A percentile compares a stretch with the other conserved stretches of the same genome.
These are phyloP conservation scores for Platypus cylindrus DNA, from an alignment of 2,888 invertebrate genomes.

Conservation along the genomic window DNA sequence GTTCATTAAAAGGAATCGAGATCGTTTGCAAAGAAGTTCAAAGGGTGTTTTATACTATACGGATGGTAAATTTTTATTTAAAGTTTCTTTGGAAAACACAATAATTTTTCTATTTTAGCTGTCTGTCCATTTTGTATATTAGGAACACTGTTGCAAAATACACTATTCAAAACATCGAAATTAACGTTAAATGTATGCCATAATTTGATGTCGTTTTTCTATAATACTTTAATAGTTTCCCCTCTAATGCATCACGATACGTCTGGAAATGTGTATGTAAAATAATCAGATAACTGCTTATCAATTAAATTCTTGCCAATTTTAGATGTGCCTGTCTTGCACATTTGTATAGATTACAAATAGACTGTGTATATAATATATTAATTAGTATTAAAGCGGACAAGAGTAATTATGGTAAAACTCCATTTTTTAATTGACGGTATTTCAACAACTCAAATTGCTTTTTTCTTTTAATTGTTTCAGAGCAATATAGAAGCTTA, in stretches of 20 bases:
- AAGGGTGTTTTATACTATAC: conserved; percentile 22
- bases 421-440: no score
- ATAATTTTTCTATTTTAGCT: conserved; percentile 17
- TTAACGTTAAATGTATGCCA: conserved; percentile 17
- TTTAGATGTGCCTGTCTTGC: conserved; percentile 27
- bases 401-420: conserved; percentile 8
- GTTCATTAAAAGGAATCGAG: conserved; percentile 18
- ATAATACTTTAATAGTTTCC: conserved; percentile 20
- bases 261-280: conserved; percentile 16
- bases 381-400: conserved; percentile 16
- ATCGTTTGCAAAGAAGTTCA: conserved; percentile 8
- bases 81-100: not conserved
- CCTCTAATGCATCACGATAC: conserved; percentile 20
- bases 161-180: conserved; percentile 12
- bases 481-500: conserved; percentile 17
- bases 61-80: conserved; percentile 18
- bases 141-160: conserved; percentile 20
- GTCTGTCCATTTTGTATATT: conserved; percentile 25
- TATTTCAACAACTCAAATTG: no score
- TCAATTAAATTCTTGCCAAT: no score
- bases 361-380: conserved; percentile 19
- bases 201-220: conserved; percentile 23
- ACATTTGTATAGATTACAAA: conserved; percentile 20
- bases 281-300: not conserved
- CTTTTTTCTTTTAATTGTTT: conserved; percentile 5